These are phyloP conservation scores for Catamblyrhynchus diadema DNA, from an alignment of 2,797 vertebrate genomes.

Conservation along the genomic window DNA sequence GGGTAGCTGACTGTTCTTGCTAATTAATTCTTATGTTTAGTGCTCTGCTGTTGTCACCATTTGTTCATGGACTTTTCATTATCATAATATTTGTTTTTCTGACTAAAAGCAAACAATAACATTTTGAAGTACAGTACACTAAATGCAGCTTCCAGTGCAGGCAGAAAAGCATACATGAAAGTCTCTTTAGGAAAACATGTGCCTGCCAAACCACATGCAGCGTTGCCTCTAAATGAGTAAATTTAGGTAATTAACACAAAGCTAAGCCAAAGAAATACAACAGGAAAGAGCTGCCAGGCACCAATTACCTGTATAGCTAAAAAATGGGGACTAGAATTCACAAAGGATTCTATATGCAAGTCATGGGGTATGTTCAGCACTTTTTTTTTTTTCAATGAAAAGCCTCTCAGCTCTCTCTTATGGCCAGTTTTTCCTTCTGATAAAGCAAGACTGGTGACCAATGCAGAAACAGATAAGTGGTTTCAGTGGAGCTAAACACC, in stretches of 20 bases:
- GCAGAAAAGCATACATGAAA: slow-evolving; percentile 36
- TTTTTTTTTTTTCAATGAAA: not conserved
- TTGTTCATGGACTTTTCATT: slow-evolving; percentile 68
- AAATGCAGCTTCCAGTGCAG: slow-evolving; percentile 27
- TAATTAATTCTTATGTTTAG: slow-evolving; percentile 72
- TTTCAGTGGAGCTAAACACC: not conserved
- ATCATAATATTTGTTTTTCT: slow-evolving; percentile 73
- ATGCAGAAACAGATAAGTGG: not conserved
- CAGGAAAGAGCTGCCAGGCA: slow-evolving; percentile 17
- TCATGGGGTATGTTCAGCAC: fast-evolving
- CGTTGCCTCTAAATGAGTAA: slow-evolving; percentile 8
- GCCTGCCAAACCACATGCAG: slow-evolving; percentile 37
- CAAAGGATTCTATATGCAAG: not conserved
- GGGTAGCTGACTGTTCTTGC: slow-evolving; percentile 45
- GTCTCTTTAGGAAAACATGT: not conserved
- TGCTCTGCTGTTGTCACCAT: slow-evolving; percentile 61
- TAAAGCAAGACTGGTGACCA: not conserved
- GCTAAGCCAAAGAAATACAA: slow-evolving; percentile 37
- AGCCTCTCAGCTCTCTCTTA: not conserved
- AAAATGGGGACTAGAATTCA: not conserved
- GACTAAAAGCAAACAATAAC: slow-evolving; percentile 69
- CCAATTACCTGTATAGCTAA: slow-evolving; percentile 24
- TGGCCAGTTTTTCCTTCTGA: not conserved
- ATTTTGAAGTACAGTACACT: slow-evolving; percentile 48
- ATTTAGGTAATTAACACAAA: slow-evolving; percentile 48